Conservation (phyloP, 2,797 vertebrate species). For the Threskiornis aethiopicus region DNA sequence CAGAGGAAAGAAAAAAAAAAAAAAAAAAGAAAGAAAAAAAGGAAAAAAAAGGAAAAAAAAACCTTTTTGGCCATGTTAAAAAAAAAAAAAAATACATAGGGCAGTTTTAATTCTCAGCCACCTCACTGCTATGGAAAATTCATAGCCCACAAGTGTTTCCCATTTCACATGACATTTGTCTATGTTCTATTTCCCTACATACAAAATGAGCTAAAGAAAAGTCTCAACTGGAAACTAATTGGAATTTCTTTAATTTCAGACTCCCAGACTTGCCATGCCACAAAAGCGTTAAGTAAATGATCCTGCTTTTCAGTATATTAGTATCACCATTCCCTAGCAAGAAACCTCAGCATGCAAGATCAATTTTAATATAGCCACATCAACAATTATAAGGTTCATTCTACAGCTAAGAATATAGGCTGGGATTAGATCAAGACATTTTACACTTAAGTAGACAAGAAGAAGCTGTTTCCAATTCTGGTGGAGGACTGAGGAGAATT, state of each 20-base stretch:
- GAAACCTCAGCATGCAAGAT: neutral
- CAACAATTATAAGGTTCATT: neutral
- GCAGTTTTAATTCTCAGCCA: neutral
- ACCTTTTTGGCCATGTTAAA: neutral
- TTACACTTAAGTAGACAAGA: neutral
- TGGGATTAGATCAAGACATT: neutral
- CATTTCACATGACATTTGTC: neutral
- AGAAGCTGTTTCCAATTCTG: neutral
- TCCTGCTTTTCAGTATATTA: neutral
- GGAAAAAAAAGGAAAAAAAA: too few relatives aligned
- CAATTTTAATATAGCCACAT: neutral
- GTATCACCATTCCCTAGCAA: neutral
- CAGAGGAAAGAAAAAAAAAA: accelerated
- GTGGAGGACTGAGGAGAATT: neutral
- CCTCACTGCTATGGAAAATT: neutral
- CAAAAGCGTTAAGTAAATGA: neutral
- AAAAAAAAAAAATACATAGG: neutral
- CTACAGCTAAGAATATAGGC: neutral
- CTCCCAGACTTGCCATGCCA: neutral
- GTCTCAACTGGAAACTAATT: neutral
- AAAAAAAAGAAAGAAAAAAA: neutral
- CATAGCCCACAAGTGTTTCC: neutral
- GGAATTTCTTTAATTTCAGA: neutral
- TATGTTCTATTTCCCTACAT: neutral
- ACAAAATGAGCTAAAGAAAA: neutral